Evolutionary conservation across 2,113 vertebrate genomes (phyloP).

Genomic region (Lepisosteus oculatus): DNA sequence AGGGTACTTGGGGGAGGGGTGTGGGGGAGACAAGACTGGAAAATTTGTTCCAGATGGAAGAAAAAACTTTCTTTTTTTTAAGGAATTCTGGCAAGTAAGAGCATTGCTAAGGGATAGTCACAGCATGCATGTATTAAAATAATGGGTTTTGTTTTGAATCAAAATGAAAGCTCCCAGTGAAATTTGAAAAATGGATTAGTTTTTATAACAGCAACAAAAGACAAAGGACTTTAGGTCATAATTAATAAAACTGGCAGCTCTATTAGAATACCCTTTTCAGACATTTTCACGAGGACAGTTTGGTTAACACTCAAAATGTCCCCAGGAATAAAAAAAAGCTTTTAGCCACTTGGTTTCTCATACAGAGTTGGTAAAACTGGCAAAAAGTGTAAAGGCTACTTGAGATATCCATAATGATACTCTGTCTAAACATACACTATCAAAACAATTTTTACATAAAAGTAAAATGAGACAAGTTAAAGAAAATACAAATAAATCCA

Average conservation of each 20-base stretch:
- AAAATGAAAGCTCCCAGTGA: too few species aligned
- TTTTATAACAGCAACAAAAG: too few species aligned
- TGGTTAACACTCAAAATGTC: constrained; percentile 17
- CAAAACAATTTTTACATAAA: too few species aligned
- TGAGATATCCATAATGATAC: too few species aligned
- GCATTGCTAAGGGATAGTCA: constrained; percentile 19
- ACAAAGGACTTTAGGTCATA: too few species aligned
- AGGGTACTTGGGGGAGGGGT: background rate
- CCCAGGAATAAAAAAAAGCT: background rate
- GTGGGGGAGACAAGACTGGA: constrained; percentile 22
- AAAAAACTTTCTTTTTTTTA: constrained; percentile 13
- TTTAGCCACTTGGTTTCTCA: too few species aligned
- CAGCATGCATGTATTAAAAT: constrained; percentile 5
- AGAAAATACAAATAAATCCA: background rate
- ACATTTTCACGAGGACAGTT: constrained; percentile 24
- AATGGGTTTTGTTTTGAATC: constrained; percentile 21
- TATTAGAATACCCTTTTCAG: constrained; percentile 28
- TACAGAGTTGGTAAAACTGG: too few species aligned
- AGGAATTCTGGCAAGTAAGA: constrained; percentile 16
- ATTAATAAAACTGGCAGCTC: background rate
- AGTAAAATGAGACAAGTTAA: background rate
- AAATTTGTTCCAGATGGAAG: constrained; percentile 68
- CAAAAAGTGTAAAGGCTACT: too few species aligned
- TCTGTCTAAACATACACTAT: too few species aligned
- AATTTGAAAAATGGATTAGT: too few species aligned